Evolutionary conservation across 2,888 invertebrate species (phyloP).

Genomic region (Julus scandinavius): DNA sequence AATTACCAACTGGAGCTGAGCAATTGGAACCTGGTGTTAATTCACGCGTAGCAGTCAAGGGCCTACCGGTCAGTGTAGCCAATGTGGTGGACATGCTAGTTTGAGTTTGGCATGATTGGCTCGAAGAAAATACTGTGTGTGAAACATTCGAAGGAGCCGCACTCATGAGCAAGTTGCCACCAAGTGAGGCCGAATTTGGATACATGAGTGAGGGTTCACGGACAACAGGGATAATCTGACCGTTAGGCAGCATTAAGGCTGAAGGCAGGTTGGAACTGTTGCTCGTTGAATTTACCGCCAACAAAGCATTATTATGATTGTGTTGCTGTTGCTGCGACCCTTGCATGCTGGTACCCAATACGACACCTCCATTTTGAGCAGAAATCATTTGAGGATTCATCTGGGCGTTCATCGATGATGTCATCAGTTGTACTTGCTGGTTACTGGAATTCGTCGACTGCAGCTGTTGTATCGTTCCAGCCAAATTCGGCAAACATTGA

Average conservation of each 20-base stretch:
- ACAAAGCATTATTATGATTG: slow-evolving; percentile 24
- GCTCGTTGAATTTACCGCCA: slow-evolving; percentile 47
- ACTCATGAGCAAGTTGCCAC: slow-evolving; percentile 48
- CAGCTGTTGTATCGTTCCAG: slow-evolving; percentile 15
- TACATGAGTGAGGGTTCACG: slow-evolving; percentile 64
- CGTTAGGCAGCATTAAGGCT: slow-evolving; percentile 66
- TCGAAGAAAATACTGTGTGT: slow-evolving; percentile 35
- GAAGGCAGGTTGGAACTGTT: slow-evolving; percentile 62
- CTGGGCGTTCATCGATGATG: slow-evolving; percentile 12
- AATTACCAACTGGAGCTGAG: not conserved
- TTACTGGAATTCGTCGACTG: slow-evolving; percentile 19
- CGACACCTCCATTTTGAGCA: slow-evolving; percentile 21
- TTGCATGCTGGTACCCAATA: slow-evolving; percentile 36
- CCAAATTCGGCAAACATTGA: slow-evolving; percentile 24
- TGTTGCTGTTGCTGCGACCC: slow-evolving; percentile 35
- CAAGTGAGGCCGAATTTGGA: slow-evolving; percentile 58
- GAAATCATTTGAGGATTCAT: slow-evolving; percentile 51
- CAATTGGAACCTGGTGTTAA: not conserved
- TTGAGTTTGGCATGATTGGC: slow-evolving; percentile 36
- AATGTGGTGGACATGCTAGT: not conserved
- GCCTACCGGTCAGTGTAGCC: not conserved
- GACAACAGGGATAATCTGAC: slow-evolving; percentile 66
- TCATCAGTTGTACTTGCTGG: slow-evolving; percentile 49
- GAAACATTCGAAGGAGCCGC: slow-evolving; percentile 48
- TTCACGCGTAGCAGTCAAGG: not conserved